These are phyloP conservation scores for Brienomyrus brachyistius DNA, from an alignment of 2,113 vertebrate species.

Conservation along the genomic window DNA sequence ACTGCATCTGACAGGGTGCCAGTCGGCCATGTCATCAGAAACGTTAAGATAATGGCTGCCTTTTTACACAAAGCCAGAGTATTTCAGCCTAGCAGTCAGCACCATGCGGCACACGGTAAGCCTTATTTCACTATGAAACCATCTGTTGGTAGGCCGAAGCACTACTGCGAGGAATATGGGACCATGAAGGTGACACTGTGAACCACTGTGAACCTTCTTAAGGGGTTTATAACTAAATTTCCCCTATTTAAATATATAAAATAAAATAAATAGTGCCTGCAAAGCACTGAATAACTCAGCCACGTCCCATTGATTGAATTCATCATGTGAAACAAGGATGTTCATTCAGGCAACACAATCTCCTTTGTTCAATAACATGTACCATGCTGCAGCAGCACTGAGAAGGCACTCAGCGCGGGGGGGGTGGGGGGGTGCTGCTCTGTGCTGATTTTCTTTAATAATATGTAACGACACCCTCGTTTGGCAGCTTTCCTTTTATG, in stretches of 20 bases:
- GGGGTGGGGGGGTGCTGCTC: neutral
- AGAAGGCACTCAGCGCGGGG: neutral
- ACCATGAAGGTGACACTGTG: neutral
- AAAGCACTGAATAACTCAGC: neutral
- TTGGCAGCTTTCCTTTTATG: neutral
- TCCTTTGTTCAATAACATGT: conserved; percentile 5
- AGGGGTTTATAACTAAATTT: neutral
- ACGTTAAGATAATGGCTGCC: conserved; percentile 45
- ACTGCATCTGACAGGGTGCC: conserved; percentile 62
- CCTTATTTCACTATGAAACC: conserved; percentile 27
- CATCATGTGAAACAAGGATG: conserved; percentile 17
- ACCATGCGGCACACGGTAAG: neutral
- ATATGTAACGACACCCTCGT: neutral
- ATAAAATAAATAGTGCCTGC: too few relatives aligned
- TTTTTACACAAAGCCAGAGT: conserved; percentile 19
- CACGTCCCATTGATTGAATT: conserved; percentile 7
- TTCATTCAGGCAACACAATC: neutral
- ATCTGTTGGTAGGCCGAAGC: neutral
- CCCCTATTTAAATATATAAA: too few relatives aligned
- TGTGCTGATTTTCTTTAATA: neutral
- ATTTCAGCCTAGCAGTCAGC: neutral
- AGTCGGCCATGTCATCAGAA: conserved; percentile 55
- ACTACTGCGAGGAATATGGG: neutral
- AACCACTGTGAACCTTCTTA: neutral
- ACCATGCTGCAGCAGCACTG: neutral